Evolutionary conservation across 2,113 vertebrate species (phyloP).

Genomic region (Pterocles burchelli): DNA sequence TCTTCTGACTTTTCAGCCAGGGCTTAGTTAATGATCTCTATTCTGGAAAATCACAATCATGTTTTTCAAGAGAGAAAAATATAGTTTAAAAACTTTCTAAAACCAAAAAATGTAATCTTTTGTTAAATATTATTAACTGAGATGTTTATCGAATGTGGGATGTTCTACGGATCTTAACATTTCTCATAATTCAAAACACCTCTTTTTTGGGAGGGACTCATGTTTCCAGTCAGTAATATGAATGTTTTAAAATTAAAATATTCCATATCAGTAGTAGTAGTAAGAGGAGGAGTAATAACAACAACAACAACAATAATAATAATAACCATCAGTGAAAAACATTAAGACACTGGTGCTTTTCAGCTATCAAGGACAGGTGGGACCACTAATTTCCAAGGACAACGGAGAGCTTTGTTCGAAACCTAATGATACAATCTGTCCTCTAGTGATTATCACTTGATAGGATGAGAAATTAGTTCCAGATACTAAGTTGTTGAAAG

Average conservation of each 20-base stretch:
- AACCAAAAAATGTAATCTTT: rapidly evolving
- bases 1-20: background rate
- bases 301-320: too few species aligned
- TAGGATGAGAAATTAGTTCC: background rate
- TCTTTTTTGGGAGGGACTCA: background rate
- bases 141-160: background rate
- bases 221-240: background rate
- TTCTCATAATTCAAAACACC: background rate
- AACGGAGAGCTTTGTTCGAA: background rate
- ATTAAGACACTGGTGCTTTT: background rate
- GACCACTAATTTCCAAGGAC: background rate
- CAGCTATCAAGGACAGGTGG: background rate
- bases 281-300: too few species aligned
- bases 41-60: background rate
- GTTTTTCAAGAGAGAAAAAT: background rate
- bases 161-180: background rate
- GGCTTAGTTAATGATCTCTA: background rate
- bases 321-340: background rate
- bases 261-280: background rate
- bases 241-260: background rate
- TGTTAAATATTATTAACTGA: background rate
- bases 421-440: background rate
- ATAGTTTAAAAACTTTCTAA: background rate
- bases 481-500: background rate
- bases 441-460: background rate